These are phyloP conservation scores for Sceliomorpha sp. DNA, from an alignment of 2,888 invertebrate genomes.

Conservation along the genomic window DNA sequence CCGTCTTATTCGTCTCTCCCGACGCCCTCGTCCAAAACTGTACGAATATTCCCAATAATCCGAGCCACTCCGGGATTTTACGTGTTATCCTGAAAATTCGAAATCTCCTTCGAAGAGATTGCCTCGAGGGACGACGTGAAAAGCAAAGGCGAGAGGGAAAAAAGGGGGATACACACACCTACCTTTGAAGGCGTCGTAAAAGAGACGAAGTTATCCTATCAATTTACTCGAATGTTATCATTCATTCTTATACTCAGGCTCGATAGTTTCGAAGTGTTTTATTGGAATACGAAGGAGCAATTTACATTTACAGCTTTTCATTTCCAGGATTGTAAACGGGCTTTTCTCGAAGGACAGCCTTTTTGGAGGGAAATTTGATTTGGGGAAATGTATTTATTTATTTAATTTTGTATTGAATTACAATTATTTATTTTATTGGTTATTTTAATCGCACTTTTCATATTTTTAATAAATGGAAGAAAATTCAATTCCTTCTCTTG, in stretches of 20 bases:
- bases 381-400: too few relatives aligned
- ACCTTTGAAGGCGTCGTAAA: conserved; percentile 27
- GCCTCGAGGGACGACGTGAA: conserved; percentile 40
- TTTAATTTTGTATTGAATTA: too few relatives aligned
- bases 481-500: too few relatives aligned
- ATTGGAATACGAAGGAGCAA: conserved; percentile 2
- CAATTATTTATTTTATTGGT: too few relatives aligned
- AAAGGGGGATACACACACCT: conserved; percentile 28
- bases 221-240: conserved; percentile 26
- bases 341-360: too few relatives aligned
- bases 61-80: conserved; percentile 54
- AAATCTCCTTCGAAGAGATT: conserved; percentile 47
- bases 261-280: conserved; percentile 11
- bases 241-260: conserved; percentile 24
- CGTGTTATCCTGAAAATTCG: conserved; percentile 51
- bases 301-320: too few relatives aligned
- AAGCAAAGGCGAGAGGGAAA: conserved; percentile 40
- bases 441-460: too few relatives aligned
- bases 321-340: too few relatives aligned
- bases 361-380: too few relatives aligned
- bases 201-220: conserved; percentile 47
- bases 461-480: too few relatives aligned
- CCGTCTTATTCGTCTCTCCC: conserved; percentile 48
- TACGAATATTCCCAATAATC: conserved; percentile 72
- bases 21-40: conserved; percentile 65